phyloP scores from a whole-genome alignment of 2,113 vertebrate species.

The Oncorhynchus clarkii region DNA sequence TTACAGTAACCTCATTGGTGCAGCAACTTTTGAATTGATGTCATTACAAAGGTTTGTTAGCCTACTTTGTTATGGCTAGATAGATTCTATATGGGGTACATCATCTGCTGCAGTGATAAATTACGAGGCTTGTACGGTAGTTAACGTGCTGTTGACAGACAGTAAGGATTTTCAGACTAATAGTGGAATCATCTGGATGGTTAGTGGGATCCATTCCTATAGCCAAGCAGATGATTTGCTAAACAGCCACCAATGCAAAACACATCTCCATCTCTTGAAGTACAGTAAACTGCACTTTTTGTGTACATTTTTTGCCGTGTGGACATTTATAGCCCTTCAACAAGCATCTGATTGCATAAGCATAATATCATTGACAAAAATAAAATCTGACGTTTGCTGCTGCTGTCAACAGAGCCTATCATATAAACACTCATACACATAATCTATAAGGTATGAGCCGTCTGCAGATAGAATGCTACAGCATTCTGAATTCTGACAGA shows the following conservation, averaged over 20 bases:
- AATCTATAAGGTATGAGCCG: background rate
- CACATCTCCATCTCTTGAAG: background rate
- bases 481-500: background rate
- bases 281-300: background rate
- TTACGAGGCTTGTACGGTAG: background rate
- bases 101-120: background rate
- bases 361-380: background rate
- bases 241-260: background rate
- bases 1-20: background rate
- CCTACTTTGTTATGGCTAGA: background rate
- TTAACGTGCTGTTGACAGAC: background rate
- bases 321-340: background rate
- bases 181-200: background rate
- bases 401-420: background rate
- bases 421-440: background rate
- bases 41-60: background rate
- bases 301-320: background rate
- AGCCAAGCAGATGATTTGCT: background rate
- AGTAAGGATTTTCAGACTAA: slow-evolving; percentile 11
- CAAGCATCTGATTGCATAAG: slow-evolving; percentile 10
- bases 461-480: too few species aligned
- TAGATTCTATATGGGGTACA: background rate
- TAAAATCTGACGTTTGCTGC: background rate
- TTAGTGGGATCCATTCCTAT: background rate
- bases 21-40: background rate